These are phyloP conservation scores for Epirrita christyi DNA, from an alignment of 2,888 invertebrate species.

Conservation along the genomic window DNA sequence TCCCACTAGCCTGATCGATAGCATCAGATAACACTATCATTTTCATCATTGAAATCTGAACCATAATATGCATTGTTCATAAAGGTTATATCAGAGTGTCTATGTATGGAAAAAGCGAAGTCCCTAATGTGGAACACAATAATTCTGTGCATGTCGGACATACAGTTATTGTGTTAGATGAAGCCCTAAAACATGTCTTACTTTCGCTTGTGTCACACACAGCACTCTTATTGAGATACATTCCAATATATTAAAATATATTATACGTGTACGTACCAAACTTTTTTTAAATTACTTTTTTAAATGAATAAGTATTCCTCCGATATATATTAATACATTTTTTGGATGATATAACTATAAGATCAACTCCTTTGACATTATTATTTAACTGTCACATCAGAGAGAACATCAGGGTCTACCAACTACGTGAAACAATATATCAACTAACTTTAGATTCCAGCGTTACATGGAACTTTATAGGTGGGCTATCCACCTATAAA, in stretches of 20 bases:
- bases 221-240: background rate
- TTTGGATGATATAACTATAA: too few species aligned
- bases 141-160: constrained; percentile 40
- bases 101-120: constrained; percentile 19
- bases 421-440: too few species aligned
- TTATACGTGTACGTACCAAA: too few species aligned
- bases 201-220: constrained; percentile 19
- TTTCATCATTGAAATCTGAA: constrained; percentile 11
- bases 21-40: constrained; percentile 51
- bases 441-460: too few species aligned
- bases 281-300: too few species aligned
- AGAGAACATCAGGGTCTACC: too few species aligned
- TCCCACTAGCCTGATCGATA: constrained; percentile 54
- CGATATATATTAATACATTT: too few species aligned
- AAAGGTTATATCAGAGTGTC: constrained; percentile 20
- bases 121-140: constrained; percentile 34
- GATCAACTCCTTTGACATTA: too few species aligned
- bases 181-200: constrained; percentile 32
- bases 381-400: too few species aligned
- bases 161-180: constrained; percentile 47
- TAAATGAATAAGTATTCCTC: too few species aligned
- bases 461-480: too few species aligned
- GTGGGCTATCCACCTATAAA: constrained; percentile 20
- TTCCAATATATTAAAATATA: too few species aligned
- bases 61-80: constrained; percentile 2